Percentiles rank a stretch among this genome's conserved stretches.
Conservation (phyloP, 2,797 vertebrate species). For the Spinus olivaceus region DNA sequence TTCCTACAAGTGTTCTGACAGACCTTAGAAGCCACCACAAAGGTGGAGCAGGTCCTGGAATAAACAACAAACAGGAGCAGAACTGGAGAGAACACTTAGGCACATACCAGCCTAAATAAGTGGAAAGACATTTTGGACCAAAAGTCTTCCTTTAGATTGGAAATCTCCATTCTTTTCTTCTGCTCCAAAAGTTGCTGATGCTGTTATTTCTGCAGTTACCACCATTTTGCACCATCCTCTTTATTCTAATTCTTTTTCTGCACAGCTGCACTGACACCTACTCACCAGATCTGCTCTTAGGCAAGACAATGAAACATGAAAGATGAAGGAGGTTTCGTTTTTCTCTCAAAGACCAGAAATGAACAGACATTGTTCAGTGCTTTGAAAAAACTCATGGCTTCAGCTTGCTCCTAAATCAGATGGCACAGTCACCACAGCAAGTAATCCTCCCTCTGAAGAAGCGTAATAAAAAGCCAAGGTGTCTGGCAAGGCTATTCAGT, state of each 20-base stretch:
- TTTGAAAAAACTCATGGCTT: not conserved
- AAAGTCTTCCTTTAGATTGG: not conserved
- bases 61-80: not conserved
- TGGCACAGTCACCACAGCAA: not conserved
- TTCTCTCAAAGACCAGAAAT: not conserved
- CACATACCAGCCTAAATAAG: not conserved
- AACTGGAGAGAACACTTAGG: not conserved
- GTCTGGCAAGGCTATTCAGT: not conserved
- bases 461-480: not conserved
- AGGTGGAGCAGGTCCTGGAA: not conserved
- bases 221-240: rapidly evolving
- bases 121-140: not conserved
- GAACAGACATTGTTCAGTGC: not conserved
- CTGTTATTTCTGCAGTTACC: not conserved
- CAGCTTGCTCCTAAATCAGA: not conserved
- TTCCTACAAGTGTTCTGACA: not conserved
- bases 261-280: not conserved
- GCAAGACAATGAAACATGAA: not conserved
- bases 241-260: not conserved
- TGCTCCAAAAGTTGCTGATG: not conserved
- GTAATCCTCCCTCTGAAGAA: not conserved
- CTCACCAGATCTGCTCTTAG: not conserved
- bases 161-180: not conserved
- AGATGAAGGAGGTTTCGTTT: not conserved
- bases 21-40: not conserved